Percentiles rank a stretch among this genome's conserved stretches.
Evolutionary conservation across 2,888 invertebrate genomes (phyloP).

Genomic region (Steinernema carpocapsae): DNA sequence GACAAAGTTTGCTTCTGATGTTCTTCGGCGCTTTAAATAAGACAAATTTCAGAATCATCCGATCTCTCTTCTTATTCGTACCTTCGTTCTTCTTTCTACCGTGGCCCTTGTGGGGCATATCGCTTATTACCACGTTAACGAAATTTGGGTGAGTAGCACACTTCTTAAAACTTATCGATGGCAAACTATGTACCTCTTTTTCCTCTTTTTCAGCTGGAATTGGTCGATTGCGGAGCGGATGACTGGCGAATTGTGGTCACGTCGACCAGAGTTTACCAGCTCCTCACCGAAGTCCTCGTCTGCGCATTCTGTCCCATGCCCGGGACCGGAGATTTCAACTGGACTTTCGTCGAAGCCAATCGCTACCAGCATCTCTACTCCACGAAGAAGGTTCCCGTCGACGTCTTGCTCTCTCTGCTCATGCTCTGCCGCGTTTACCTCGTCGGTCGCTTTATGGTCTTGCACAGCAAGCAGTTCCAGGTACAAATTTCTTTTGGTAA

Average conservation of each 20-base stretch:
- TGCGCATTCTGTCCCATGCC: constrained; percentile 79
- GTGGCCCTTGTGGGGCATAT: constrained; percentile 60
- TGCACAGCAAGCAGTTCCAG: constrained; percentile 95
- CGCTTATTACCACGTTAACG: constrained; percentile 65
- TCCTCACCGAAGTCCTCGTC: constrained; percentile 82
- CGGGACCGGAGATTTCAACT: constrained; percentile 49
- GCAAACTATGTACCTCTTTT: not conserved
- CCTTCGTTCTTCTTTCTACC: constrained; percentile 58
- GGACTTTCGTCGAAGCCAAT: constrained; percentile 52
- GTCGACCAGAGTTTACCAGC: constrained; percentile 83
- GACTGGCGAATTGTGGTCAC: constrained; percentile 99
- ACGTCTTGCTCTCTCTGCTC: constrained; percentile 94
- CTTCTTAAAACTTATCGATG: constrained; percentile 3
- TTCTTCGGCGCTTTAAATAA: not conserved
- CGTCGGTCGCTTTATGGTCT: constrained; percentile 97
- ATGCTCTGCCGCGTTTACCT: constrained; percentile 99
- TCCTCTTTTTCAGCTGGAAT: constrained; percentile 82
- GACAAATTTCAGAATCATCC: constrained; percentile 46
- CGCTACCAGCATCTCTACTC: constrained; percentile 21
- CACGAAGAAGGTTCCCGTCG: constrained; percentile 81
- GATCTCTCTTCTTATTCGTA: constrained; percentile 56
- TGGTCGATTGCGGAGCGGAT: constrained; percentile 99
- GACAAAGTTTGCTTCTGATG: constrained; percentile 44
- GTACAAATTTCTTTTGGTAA: constrained; percentile 43
- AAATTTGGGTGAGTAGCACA: constrained; percentile 55